These are phyloP conservation scores for Indicator maculatus DNA, from an alignment of 2,113 vertebrate species.

Conservation along the genomic window DNA sequence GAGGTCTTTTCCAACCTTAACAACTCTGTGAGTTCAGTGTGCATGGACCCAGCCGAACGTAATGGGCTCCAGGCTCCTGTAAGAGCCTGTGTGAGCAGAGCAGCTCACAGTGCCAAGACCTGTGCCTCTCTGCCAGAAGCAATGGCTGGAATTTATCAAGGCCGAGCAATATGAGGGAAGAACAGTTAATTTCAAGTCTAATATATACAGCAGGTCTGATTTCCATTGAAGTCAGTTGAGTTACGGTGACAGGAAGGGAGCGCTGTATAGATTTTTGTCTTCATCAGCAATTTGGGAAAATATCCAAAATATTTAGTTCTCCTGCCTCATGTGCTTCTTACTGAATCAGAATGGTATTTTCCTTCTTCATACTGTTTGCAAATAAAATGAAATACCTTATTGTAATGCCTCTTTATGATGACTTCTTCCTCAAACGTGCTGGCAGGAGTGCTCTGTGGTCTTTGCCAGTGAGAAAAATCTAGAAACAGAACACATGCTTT, in stretches of 20 bases:
- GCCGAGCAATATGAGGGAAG: neutral
- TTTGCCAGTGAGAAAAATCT: constrained; percentile 26
- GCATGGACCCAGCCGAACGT: neutral
- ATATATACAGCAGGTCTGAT: constrained; percentile 41
- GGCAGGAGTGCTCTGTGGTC: neutral
- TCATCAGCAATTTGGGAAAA: constrained; percentile 19
- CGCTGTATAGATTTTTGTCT: neutral
- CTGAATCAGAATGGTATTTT: neutral
- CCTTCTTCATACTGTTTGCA: constrained; percentile 13
- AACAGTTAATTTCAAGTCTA: constrained; percentile 55
- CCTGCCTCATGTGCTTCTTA: neutral
- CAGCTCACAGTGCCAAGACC: neutral
- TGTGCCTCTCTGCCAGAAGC: neutral
- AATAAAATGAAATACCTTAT: constrained; percentile 31
- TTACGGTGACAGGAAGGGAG: constrained; percentile 26
- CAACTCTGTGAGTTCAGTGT: neutral
- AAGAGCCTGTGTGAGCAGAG: neutral
- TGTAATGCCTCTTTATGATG: constrained; percentile 24
- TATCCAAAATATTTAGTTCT: neutral
- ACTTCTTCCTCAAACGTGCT: constrained; percentile 18
- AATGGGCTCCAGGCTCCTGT: neutral
- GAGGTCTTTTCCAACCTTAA: no score
- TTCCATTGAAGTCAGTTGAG: constrained; percentile 34
- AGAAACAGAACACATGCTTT: constrained; percentile 38
- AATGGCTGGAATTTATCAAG: constrained; percentile 53